phyloP scores from a whole-genome alignment of 2,797 vertebrate genomes.

The Mormyrus hasselquistii region DNA sequence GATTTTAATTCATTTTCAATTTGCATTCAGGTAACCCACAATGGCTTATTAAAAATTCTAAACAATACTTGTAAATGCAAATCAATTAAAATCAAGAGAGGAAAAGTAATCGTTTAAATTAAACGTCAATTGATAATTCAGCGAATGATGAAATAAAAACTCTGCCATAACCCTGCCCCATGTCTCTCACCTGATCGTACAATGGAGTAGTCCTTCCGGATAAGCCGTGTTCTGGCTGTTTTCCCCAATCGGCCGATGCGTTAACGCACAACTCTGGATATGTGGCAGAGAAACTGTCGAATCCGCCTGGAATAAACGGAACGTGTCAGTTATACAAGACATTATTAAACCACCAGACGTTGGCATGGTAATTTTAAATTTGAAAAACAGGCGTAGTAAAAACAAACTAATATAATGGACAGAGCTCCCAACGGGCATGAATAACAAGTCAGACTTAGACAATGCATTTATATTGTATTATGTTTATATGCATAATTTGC shows the following conservation, averaged over 20 bases:
- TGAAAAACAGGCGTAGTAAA: not conserved
- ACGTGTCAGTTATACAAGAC: not conserved
- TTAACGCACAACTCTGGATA: conserved; percentile 67
- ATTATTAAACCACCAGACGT: not conserved
- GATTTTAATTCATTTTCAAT: not conserved
- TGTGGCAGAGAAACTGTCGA: conserved; percentile 61
- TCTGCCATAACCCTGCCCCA: not conserved
- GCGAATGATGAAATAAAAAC: not conserved
- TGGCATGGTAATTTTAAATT: not conserved
- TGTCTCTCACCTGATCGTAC: conserved; percentile 68
- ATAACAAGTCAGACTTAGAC: not conserved
- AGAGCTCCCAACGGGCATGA: not conserved
- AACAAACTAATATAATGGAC: not conserved
- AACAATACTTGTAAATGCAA: not conserved
- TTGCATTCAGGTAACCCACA: not conserved
- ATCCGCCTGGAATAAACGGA: conserved; percentile 61
- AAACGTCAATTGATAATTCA: not conserved
- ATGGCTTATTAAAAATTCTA: not conserved
- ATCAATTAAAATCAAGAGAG: not conserved
- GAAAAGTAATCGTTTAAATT: not conserved
- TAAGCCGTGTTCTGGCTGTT: conserved; percentile 37
- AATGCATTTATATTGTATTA: not conserved
- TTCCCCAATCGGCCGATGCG: conserved; percentile 35
- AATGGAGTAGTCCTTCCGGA: conserved; percentile 57
- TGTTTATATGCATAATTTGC: not conserved